These are phyloP conservation scores for Daphoenositta chrysoptera DNA, from an alignment of 2,113 vertebrate species.

Conservation along the genomic window DNA sequence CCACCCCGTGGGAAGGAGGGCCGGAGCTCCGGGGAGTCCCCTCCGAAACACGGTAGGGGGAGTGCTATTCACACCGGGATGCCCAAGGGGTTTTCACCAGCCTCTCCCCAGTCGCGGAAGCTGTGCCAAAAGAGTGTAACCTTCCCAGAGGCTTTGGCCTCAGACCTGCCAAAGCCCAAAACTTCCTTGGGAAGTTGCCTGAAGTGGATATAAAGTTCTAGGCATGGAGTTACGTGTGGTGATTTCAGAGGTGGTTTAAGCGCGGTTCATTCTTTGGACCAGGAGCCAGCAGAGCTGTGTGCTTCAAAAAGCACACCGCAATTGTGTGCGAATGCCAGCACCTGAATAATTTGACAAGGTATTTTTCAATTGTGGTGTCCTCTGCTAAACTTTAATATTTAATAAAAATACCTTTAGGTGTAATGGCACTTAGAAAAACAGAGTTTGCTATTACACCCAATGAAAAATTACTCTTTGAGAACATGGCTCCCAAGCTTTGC, in stretches of 20 bases:
- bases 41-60: too few species aligned
- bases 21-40: not conserved
- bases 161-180: not conserved
- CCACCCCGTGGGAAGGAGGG: not conserved
- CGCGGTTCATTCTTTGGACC: not conserved
- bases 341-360: not conserved
- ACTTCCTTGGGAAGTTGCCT: not conserved
- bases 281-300: not conserved
- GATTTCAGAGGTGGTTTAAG: not conserved
- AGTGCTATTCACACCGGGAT: fast-evolving
- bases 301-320: not conserved
- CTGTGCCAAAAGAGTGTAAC: fast-evolving
- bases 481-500: not conserved
- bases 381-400: not conserved
- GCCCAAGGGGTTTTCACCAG: not conserved
- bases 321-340: fast-evolving
- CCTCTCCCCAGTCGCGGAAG: not conserved
- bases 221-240: fast-evolving
- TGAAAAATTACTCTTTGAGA: not conserved
- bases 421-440: not conserved
- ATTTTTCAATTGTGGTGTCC: not conserved
- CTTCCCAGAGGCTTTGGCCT: not conserved
- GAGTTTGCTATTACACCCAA: not conserved
- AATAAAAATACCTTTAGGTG: not conserved
- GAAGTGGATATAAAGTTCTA: not conserved